Conservation (phyloP, 2,113 vertebrate genomes). For the Orthonyx spaldingii region DNA sequence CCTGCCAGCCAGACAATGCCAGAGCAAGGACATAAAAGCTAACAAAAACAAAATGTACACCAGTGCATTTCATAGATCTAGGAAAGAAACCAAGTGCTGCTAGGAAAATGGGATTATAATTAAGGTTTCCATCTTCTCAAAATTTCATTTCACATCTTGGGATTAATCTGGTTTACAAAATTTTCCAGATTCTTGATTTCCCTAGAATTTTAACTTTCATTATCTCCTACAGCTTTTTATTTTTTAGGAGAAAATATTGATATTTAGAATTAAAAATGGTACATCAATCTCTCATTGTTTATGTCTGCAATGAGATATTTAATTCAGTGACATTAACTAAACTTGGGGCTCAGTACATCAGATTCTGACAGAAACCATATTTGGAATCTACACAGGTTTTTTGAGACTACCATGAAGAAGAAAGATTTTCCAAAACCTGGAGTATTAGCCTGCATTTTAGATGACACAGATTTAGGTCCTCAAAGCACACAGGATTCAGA, state of each 20-base stretch:
- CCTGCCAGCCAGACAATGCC: not conserved
- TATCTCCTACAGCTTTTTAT: not conserved
- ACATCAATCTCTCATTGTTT: not conserved
- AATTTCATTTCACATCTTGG: not conserved
- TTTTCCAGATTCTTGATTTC: not conserved
- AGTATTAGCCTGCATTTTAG: not conserved
- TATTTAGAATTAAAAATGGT: not conserved
- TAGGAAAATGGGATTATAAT: not conserved
- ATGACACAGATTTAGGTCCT: not conserved
- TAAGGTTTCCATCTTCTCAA: not conserved
- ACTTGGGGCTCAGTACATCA: fast-evolving
- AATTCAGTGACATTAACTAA: not conserved
- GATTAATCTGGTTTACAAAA: not conserved
- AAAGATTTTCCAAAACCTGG: not conserved
- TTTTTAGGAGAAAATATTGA: not conserved
- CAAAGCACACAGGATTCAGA: not conserved
- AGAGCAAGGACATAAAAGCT: not conserved
- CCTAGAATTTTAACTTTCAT: not conserved
- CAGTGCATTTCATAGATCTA: not conserved
- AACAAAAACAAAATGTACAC: not conserved
- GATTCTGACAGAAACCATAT: not conserved
- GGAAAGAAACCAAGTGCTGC: not conserved
- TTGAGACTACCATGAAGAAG: not conserved
- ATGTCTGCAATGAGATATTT: not conserved
- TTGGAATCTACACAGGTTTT: not conserved